Percentiles rank a stretch among this genome's conserved stretches.
phyloP scores from a whole-genome alignment of 2,888 invertebrate species.

The Hypsopygia costalis region DNA sequence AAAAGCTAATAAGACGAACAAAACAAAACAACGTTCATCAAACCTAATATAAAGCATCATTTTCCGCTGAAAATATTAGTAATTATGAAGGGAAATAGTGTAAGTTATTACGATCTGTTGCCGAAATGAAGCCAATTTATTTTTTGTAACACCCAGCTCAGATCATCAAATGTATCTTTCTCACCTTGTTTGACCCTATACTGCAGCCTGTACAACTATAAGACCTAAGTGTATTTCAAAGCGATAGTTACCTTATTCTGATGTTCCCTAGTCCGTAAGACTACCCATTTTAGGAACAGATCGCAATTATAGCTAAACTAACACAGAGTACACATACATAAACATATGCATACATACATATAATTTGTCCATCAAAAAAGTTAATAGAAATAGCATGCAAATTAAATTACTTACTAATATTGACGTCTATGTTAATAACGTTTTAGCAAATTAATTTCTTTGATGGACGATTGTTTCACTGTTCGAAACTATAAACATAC shows the following conservation, averaged over 20 bases:
- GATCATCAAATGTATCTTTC: slow-evolving; percentile 56
- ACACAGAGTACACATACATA: slow-evolving; percentile 49
- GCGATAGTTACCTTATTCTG: slow-evolving; percentile 24
- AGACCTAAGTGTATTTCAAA: slow-evolving; percentile 13
- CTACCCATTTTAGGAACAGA: slow-evolving; percentile 78
- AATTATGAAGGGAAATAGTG: slow-evolving; percentile 39
- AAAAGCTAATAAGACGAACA: slow-evolving; percentile 55
- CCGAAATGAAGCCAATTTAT: slow-evolving; percentile 76
- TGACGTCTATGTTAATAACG: background rate
- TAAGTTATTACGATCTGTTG: slow-evolving; percentile 76
- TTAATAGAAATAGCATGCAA: background rate
- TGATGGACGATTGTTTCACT: background rate
- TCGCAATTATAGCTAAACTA: slow-evolving; percentile 58
- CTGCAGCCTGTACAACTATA: slow-evolving; percentile 11
- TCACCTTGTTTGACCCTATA: slow-evolving; percentile 29
- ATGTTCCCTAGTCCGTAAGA: slow-evolving; percentile 36
- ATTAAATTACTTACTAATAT: background rate
- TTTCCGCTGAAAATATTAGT: slow-evolving; percentile 48
- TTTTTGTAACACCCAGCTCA: slow-evolving; percentile 75
- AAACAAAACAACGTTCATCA: slow-evolving; percentile 59
- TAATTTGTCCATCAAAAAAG: slow-evolving; percentile 7
- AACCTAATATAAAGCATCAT: slow-evolving; percentile 65
- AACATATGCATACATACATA: slow-evolving; percentile 24
- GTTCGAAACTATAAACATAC: background rate
- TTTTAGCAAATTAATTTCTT: background rate